A percentile compares a stretch with the other conserved stretches of the same genome.
phyloP scores from a whole-genome alignment of 2,888 invertebrate species.

The Noctua pronuba region DNA sequence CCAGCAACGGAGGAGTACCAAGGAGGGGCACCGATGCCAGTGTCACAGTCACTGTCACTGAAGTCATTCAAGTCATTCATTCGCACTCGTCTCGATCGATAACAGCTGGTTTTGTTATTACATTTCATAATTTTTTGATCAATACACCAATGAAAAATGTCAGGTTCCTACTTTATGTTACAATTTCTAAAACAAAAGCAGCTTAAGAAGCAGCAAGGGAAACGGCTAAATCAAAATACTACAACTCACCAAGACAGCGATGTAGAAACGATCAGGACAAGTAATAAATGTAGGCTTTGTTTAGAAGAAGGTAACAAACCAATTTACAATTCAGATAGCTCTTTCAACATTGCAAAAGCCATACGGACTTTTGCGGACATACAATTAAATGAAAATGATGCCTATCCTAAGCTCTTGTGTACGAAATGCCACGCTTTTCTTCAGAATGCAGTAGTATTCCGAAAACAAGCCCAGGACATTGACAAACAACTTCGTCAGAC shows the following conservation, averaged over 20 bases:
- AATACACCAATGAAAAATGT: slow-evolving; percentile 31
- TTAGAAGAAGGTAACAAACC: slow-evolving; percentile 75
- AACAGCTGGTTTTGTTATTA: neutral
- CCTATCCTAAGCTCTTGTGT: slow-evolving; percentile 77
- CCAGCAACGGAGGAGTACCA: too few species aligned
- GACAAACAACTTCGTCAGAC: slow-evolving; percentile 69
- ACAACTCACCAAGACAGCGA: neutral
- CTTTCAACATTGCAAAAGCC: slow-evolving; percentile 73
- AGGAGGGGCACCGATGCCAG: too few species aligned
- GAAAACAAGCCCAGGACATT: slow-evolving; percentile 75
- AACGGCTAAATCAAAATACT: neutral
- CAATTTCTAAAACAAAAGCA: slow-evolving; percentile 47
- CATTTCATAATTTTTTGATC: too few species aligned
- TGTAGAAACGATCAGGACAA: neutral
- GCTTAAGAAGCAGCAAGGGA: slow-evolving; percentile 8
- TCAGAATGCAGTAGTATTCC: slow-evolving; percentile 74
- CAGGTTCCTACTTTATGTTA: slow-evolving; percentile 58
- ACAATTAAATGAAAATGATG: slow-evolving; percentile 72
- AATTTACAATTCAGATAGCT: slow-evolving; percentile 70
- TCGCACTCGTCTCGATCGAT: neutral
- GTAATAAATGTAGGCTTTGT: slow-evolving; percentile 79
- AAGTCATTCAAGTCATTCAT: neutral
- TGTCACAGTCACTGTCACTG: neutral
- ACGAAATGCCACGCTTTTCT: slow-evolving; percentile 72
- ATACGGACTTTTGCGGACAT: slow-evolving; percentile 75